Base-by-base conservation (phyloP, 2,113 vertebrate genomes). In the Calyptomena viridis region DNA sequence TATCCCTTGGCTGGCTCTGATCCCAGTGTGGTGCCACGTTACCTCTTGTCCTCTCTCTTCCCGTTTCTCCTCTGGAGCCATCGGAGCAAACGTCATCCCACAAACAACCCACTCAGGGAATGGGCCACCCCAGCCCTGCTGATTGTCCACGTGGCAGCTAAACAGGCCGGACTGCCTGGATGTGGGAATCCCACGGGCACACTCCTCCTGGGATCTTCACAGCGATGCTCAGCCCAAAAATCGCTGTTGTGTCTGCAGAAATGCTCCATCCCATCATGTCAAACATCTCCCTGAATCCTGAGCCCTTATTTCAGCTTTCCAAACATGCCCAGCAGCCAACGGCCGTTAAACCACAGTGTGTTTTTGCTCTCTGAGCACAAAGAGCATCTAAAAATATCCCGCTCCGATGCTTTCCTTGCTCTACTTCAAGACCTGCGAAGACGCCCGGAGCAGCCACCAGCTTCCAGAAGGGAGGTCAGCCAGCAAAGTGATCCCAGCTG, bases 61-160 rank as follows among this genome's bases (percentile, higher is more conserved):
- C 72, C 0, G 0, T 1, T 0, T 16, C 47, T 88, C 40, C 24
- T 76, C 80, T 0, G 0, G 37, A 46, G 80, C 42, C 56, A 0
- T 12, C 3, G 14, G 1, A 2, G 55, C 14, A 23, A 71, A 68
- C 1, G 1, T 66, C 67, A 66, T 25, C 40, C 53, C 31, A 1
- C 3, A 5, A 50, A 14, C 25, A 8, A 35, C 49, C 63, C 16
- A 4, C 58, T 27, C 5, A 1, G 66, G 63, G 67, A 20, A 53
- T 24, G 12, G 6, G 20, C 64, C 0, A 0, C 53, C 40, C 39
- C 0, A 0, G 87, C 68, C 31, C 39, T 0, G 1, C 62, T n/a
- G 22, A 2, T 50, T 30, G 35, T 35, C 87, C 59, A 17, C 3
- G 9, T 81, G 91, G 68, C 84, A 62, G 50, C 87, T 77, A 66